phyloP scores from a whole-genome alignment of 2,888 invertebrate genomes.

The Ceraclea dissimilis region DNA sequence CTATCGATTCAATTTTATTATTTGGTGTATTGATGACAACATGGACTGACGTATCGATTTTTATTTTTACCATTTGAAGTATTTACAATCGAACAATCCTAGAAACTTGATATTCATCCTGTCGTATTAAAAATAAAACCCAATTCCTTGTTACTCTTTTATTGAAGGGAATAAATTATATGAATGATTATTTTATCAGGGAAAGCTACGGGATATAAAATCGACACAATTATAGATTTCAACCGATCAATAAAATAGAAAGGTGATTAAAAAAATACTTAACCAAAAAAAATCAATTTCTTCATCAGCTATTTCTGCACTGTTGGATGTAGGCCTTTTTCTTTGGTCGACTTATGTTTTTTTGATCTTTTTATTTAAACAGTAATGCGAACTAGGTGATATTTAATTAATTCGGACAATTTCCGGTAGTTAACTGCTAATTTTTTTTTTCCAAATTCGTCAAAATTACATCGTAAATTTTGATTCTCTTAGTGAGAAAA shows the following conservation, averaged over 20 bases:
- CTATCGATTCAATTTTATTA: conserved; percentile 1
- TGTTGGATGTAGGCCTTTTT: too few relatives aligned
- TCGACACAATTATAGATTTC: not conserved
- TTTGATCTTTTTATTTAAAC: too few relatives aligned
- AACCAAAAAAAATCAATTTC: not conserved
- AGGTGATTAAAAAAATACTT: not conserved
- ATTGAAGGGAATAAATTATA: not conserved
- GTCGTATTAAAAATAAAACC: not conserved
- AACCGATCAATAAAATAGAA: not conserved
- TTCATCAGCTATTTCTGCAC: too few relatives aligned
- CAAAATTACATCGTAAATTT: too few relatives aligned
- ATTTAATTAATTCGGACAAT: too few relatives aligned
- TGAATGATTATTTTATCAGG: not conserved
- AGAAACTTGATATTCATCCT: conserved; percentile 1
- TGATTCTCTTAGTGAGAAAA: too few relatives aligned
- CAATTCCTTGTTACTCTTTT: not conserved
- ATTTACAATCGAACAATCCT: not conserved
- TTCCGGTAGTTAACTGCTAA: too few relatives aligned
- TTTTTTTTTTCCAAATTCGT: too few relatives aligned
- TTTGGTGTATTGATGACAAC: not conserved
- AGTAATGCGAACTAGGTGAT: too few relatives aligned
- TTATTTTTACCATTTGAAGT: not conserved
- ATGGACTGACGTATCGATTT: not conserved
- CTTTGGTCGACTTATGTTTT: too few relatives aligned
- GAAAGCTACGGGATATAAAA: not conserved